These are phyloP conservation scores for Oreohelix idahoensis DNA, from an alignment of 1,140 invertebrate genomes.

Conservation along the genomic window DNA sequence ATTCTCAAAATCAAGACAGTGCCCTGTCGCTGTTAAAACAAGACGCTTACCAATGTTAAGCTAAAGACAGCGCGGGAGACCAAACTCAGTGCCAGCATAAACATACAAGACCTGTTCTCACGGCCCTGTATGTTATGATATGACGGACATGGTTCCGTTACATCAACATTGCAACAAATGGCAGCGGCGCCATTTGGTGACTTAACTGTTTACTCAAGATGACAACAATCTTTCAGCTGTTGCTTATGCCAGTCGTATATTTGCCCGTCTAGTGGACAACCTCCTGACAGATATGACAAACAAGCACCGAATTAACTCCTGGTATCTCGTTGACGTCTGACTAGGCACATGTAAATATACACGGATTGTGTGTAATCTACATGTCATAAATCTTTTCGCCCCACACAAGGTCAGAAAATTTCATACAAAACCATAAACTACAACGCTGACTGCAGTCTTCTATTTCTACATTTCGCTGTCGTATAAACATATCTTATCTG, in stretches of 20 bases:
- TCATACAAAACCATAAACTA: no score
- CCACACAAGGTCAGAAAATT: no score
- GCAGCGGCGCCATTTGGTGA: neutral
- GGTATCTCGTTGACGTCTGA: neutral
- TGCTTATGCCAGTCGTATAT: neutral
- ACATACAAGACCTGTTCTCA: neutral
- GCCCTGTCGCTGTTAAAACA: no score
- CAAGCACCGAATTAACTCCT: neutral
- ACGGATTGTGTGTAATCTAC: no score
- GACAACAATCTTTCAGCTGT: neutral
- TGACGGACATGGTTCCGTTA: neutral
- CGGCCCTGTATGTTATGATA: neutral
- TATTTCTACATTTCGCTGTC: no score
- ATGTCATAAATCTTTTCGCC: no score
- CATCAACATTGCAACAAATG: neutral
- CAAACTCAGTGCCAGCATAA: neutral
- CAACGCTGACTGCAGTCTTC: no score
- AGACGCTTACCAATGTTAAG: no score
- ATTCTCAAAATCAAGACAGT: no score
- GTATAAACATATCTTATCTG: no score
- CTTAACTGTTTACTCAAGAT: neutral
- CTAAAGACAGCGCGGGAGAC: no score
- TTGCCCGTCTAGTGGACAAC: neutral
- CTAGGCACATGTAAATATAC: neutral
- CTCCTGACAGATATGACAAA: neutral